Conservation (phyloP, 2,888 invertebrate species). For the Exephanes ischioxanthus region DNA sequence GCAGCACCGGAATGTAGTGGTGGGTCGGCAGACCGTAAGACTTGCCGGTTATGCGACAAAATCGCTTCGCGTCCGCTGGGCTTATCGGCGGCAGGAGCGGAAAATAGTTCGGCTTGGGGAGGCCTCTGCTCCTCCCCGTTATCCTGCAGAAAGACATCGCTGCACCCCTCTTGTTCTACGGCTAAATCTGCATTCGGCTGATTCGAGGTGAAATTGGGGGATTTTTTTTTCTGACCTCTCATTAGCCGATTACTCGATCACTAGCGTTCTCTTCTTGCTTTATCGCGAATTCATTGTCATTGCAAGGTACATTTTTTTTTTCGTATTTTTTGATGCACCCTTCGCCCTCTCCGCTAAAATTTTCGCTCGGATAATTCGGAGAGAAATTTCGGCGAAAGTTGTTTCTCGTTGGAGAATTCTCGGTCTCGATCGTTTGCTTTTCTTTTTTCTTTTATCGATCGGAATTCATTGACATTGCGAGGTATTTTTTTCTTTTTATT, state of each 20-base stretch:
- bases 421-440: not conserved
- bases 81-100: conserved; percentile 93
- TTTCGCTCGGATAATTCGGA: conserved; percentile 17
- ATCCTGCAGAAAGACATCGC: conserved; percentile 92
- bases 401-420: not conserved
- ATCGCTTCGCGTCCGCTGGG: conserved; percentile 92
- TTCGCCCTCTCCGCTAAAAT: not conserved
- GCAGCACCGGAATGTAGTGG: conserved; percentile 92
- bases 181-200: conserved; percentile 25
- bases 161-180: not conserved
- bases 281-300: not conserved
- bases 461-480: not conserved
- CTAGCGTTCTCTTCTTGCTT: no score
- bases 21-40: conserved; percentile 91
- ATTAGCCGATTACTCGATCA: not conserved
- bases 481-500: no score
- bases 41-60: conserved; percentile 92
- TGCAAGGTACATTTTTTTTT: no score
- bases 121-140: conserved; percentile 92
- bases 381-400: not conserved
- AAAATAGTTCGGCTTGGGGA: conserved; percentile 93
- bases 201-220: not conserved
- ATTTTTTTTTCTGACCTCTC: not conserved
- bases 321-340: no score
- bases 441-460: not conserved